Percentiles rank a stretch among this genome's conserved stretches.
phyloP scores from a whole-genome alignment of 2,797 vertebrate species.

The Poecilia velifera region DNA sequence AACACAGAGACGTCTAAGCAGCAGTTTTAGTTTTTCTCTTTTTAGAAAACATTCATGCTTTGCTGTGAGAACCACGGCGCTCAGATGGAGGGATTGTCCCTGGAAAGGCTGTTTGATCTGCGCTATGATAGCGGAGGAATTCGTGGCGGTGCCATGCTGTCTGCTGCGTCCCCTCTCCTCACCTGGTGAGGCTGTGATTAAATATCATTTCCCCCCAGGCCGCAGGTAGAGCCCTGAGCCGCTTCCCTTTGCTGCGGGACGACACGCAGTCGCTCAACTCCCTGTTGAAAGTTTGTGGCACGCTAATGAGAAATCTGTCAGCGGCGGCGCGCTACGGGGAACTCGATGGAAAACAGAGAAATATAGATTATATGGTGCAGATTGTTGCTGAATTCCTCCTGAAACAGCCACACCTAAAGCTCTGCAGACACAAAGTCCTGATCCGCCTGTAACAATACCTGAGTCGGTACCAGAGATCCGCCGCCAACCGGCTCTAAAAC shows the following conservation, averaged over 20 bases:
- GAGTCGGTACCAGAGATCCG: neutral
- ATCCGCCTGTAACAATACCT: neutral
- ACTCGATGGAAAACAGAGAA: constrained; percentile 26
- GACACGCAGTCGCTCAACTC: constrained; percentile 50
- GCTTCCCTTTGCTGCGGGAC: constrained; percentile 46
- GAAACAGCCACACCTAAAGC: constrained; percentile 1
- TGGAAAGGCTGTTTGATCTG: constrained; percentile 43
- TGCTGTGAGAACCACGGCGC: constrained; percentile 7
- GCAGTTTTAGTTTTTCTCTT: constrained; percentile 6
- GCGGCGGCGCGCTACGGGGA: constrained; percentile 59
- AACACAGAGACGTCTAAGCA: neutral
- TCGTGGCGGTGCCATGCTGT: constrained; percentile 71
- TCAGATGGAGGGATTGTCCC: constrained; percentile 8
- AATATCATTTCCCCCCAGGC: constrained; percentile 70
- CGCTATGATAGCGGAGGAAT: constrained; percentile 64
- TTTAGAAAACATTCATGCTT: neutral
- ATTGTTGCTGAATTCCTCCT: constrained; percentile 26
- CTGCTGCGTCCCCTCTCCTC: constrained; percentile 62
- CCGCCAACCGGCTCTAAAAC: neutral
- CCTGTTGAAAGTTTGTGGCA: constrained; percentile 70
- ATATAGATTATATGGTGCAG: constrained; percentile 47
- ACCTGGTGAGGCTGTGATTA: constrained; percentile 76
- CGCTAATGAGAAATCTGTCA: constrained; percentile 73
- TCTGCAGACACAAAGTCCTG: constrained; percentile 10
- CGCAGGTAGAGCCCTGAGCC: constrained; percentile 59